Percentiles rank a stretch among this genome's conserved stretches.
These are phyloP conservation scores for Pogonomyrmex californicus DNA, from an alignment of 1,140 invertebrate genomes.

Conservation along the genomic window DNA sequence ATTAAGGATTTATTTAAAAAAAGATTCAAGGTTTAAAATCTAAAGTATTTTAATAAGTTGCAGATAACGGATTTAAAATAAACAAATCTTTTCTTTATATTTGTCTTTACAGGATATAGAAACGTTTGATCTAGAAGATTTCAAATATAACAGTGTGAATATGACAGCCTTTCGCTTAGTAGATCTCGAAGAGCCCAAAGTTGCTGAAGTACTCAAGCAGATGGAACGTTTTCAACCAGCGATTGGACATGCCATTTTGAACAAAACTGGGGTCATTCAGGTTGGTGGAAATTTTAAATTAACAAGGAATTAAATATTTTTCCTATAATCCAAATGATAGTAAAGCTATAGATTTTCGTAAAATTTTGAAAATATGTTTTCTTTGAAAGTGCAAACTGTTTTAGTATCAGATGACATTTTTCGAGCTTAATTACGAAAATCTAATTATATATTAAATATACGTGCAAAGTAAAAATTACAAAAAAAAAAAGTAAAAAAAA, in stretches of 20 bases:
- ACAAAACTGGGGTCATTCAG: constrained; percentile 91
- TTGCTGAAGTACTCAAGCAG: constrained; percentile 92
- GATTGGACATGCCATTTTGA: constrained; percentile 93
- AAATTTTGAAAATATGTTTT: not conserved
- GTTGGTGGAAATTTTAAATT: constrained; percentile 85
- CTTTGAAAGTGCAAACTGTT: not conserved
- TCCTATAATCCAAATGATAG: not conserved
- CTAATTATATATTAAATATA: not conserved
- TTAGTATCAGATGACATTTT: not conserved
- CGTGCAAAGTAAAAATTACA: not conserved
- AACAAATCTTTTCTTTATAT: not conserved
- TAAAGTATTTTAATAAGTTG: not conserved
- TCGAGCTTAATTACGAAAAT: not conserved
- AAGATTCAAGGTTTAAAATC: not conserved
- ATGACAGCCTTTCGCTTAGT: constrained; percentile 96
- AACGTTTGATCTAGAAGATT: constrained; percentile 96
- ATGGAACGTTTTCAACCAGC: constrained; percentile 95
- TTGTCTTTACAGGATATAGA: constrained; percentile 91
- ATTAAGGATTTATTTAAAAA: not conserved
- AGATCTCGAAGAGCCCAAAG: constrained; percentile 92
- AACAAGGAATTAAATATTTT: not conserved
- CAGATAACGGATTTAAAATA: not conserved
- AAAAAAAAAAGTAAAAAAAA: not conserved
- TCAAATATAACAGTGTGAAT: constrained; percentile 97
- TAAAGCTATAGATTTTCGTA: not conserved